phyloP scores from a whole-genome alignment of 2,888 invertebrate species.

The Branchellion lobata region DNA sequence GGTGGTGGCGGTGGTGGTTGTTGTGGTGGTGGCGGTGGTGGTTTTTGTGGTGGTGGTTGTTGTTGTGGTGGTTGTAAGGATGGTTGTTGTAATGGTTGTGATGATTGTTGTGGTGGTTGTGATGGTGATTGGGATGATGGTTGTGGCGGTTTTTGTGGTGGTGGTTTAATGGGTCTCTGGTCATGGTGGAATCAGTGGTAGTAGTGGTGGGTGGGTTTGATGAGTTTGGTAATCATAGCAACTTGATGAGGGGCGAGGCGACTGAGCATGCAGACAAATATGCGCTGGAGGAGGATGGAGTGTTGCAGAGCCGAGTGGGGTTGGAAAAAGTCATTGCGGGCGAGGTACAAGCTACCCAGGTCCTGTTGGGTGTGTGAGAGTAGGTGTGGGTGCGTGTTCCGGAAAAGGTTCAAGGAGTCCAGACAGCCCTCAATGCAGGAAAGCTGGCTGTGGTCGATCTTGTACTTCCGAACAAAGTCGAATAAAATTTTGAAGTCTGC shows the following conservation, averaged over 20 bases:
- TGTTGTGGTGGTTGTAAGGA: not conserved
- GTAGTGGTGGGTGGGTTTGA: not conserved
- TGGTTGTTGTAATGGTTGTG: no score
- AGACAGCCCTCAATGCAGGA: constrained; percentile 3
- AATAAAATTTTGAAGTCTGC: not conserved
- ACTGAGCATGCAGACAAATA: not conserved
- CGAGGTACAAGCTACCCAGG: not conserved
- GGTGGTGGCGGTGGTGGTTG: no score
- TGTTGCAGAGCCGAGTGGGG: not conserved
- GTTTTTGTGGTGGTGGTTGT: not conserved
- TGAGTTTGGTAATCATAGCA: not conserved
- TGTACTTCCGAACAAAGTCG: not conserved
- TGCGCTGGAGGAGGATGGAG: not conserved
- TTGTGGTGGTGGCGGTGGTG: no score
- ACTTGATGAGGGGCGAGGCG: not conserved
- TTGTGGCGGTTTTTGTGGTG: no score
- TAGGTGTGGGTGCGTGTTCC: not conserved
- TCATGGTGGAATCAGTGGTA: no score
- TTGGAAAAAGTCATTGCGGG: not conserved
- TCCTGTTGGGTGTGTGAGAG: not conserved
- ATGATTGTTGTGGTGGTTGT: no score
- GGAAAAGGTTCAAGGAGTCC: not conserved
- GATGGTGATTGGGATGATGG: no score
- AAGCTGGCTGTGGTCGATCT: not conserved
- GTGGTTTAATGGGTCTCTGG: no score